phyloP scores from a whole-genome alignment of 37 sponge, comb jelly and placozoan species.

The Hexactinellida sp. region DNA sequence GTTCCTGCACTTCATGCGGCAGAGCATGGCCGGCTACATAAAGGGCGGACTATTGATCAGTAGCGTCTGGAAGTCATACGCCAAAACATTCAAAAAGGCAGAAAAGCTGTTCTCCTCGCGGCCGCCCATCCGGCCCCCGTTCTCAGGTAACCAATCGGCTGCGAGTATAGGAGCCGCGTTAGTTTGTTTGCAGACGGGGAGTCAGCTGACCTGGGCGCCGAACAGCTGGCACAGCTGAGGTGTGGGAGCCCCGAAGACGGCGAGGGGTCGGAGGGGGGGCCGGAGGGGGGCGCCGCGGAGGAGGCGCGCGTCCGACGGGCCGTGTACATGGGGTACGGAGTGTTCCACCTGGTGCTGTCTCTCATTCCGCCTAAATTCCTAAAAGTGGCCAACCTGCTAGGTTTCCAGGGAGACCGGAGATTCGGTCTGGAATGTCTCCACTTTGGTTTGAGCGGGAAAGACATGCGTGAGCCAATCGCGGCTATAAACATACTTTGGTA shows the following conservation, averaged over 20 bases:
- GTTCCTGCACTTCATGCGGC: constrained; percentile 52
- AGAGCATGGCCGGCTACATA: constrained; percentile 67
- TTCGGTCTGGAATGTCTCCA: constrained; percentile 68
- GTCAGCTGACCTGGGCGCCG: no score
- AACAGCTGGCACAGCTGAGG: background rate
- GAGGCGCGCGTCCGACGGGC: constrained; percentile 39
- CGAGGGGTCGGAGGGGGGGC: background rate
- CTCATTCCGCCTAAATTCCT: constrained; percentile 87
- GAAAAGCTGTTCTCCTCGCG: constrained; percentile 45
- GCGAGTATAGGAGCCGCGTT: no score
- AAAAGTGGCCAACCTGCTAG: constrained; percentile 81
- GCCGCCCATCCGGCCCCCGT: constrained; percentile 30
- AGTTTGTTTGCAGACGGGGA: no score
- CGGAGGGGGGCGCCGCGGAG: no score
- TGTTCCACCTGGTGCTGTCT: constrained; percentile 78
- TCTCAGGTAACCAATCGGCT: background rate
- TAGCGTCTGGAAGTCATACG: constrained; percentile 78
- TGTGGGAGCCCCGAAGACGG: background rate
- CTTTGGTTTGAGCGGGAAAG: constrained; percentile 50
- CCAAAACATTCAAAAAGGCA: constrained; percentile 36
- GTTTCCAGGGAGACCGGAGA: constrained; percentile 71
- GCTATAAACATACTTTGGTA: constrained; percentile 1
- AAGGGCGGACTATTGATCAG: constrained; percentile 79
- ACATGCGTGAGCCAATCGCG: constrained; percentile 80
- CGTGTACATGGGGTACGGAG: constrained; percentile 75